These are phyloP conservation scores for Cryptops parisi DNA, from an alignment of 2,888 invertebrate genomes.

Conservation along the genomic window DNA sequence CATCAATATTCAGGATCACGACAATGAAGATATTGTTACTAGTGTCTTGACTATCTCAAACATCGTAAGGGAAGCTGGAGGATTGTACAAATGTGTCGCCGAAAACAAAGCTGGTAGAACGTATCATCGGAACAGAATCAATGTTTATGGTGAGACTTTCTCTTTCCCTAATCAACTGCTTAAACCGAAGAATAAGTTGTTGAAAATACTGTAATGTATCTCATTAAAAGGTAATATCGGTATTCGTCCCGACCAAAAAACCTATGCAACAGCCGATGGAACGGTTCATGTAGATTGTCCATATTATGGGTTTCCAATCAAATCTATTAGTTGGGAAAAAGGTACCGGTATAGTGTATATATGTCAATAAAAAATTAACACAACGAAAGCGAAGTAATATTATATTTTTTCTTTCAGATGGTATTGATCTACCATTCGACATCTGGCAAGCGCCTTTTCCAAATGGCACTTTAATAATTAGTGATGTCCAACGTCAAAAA, in stretches of 20 bases:
- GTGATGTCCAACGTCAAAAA: neutral
- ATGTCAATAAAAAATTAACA: neutral
- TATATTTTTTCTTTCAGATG: neutral
- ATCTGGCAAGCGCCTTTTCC: neutral
- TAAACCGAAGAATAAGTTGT: too few species aligned
- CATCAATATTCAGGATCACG: too few species aligned
- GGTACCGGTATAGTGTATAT: neutral
- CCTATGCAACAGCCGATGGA: neutral
- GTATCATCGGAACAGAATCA: too few species aligned
- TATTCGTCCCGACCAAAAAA: neutral
- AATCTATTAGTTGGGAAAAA: neutral
- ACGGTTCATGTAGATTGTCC: neutral
- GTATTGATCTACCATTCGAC: neutral
- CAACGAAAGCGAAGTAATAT: neutral
- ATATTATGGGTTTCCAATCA: neutral
- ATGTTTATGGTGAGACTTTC: too few species aligned
- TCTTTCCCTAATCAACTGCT: too few species aligned
- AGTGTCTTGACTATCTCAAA: too few species aligned
- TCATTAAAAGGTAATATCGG: neutral
- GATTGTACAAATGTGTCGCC: too few species aligned
- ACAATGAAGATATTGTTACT: too few species aligned
- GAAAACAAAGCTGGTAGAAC: too few species aligned
- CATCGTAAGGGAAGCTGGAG: too few species aligned
- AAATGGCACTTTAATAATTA: neutral
- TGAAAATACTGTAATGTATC: too few species aligned